Evolutionary conservation across 2,888 invertebrate species (phyloP), one percentile per base, ranked within the genome.

Genomic region (Dioctria linearis): DNA sequence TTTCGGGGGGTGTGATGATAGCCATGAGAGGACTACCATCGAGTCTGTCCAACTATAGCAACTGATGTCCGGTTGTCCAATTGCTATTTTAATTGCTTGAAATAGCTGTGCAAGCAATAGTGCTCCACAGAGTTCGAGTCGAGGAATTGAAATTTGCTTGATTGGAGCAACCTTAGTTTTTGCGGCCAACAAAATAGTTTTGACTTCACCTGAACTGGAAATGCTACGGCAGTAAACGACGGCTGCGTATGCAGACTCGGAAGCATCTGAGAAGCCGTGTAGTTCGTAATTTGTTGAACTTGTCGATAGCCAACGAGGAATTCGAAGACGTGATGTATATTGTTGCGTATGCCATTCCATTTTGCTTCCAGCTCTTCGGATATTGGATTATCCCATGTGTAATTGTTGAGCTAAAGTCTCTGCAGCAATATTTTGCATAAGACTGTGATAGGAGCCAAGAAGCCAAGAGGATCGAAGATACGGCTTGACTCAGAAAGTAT

Each of bases 261-360:
- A 85, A 0, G 82, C 80, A 81, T 84, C 85, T 4, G 82, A 81
- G 65, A 84, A 84, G 4, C 84, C 61, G 78, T 84, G 83, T 9
- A 78, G 42, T 39, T 75, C 13, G 13, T 39, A 11, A 25, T 5
- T 63, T 51, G 51, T 51, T 51, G 51, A 9, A 51, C 6, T 11
- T 9, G 51, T 51, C 8, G 6, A 11, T 11, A 51, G 11, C 51
- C 51, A 51, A 6, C 51, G 11, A 8, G 25, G 25, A 25, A 25
- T 25, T 25, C 25, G 25, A 25, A 25, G 25, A 25, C 25, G 25
- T 25, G 25, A 25, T 25, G 25, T 25, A 25, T 25, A 25, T 25
- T 25, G 25, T 25, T 25, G 25, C 25, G 25, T 25, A 25, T 25
- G 4, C 4, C 2, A 76, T 80, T 1, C 83, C 43, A 73, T 13